A percentile compares a stretch with the other conserved stretches of the same genome.
phyloP scores from a whole-genome alignment of 2,888 invertebrate genomes.

The Eudemis profundana region DNA sequence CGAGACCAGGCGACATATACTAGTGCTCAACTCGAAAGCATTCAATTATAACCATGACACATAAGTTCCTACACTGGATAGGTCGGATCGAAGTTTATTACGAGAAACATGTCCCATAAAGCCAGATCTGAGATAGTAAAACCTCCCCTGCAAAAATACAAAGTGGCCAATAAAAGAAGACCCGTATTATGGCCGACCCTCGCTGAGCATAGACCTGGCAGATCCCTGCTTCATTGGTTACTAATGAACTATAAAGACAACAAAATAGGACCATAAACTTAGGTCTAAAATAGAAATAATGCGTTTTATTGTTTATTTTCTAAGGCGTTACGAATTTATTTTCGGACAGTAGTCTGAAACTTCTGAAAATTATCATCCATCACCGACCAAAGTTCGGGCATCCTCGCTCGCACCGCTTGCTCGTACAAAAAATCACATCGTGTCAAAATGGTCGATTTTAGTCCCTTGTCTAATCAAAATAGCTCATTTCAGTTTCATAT shows the following conservation, averaged over 20 bases:
- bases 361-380: too few species aligned
- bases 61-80: slow-evolving; percentile 34
- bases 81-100: slow-evolving; percentile 58
- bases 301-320: too few species aligned
- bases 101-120: slow-evolving; percentile 74
- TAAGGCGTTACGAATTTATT: too few species aligned
- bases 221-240: slow-evolving; percentile 54
- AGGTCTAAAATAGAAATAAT: background rate
- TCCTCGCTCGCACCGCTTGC: too few species aligned
- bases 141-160: slow-evolving; percentile 66
- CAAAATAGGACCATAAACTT: slow-evolving; percentile 46
- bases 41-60: slow-evolving; percentile 40
- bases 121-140: slow-evolving; percentile 73
- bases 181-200: slow-evolving; percentile 62
- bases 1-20: too few species aligned
- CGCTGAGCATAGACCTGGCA: slow-evolving; percentile 42
- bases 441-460: too few species aligned
- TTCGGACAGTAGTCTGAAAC: too few species aligned
- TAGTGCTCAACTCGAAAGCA: too few species aligned
- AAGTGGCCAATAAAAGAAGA: slow-evolving; percentile 60
- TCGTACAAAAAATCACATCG: too few species aligned
- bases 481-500: too few species aligned
- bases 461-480: too few species aligned
- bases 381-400: too few species aligned
- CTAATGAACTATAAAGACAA: slow-evolving; percentile 67